A percentile compares a stretch with the other conserved stretches of the same genome.
phyloP scores from a whole-genome alignment of 2,888 invertebrate species.

The Leptinotarsa rubiginosa region DNA sequence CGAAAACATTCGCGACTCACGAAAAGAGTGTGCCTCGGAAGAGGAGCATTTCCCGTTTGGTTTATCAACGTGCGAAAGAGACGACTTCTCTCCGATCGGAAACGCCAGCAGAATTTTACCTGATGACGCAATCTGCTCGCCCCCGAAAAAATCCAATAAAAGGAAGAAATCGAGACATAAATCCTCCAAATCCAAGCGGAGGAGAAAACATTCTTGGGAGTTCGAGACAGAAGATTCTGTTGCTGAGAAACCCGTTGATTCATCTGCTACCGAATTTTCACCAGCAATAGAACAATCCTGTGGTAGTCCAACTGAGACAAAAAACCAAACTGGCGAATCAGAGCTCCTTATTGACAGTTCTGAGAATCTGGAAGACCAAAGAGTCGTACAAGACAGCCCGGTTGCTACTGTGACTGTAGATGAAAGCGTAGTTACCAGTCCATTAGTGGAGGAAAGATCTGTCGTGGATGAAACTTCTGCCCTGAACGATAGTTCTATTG shows the following conservation, averaged over 20 bases:
- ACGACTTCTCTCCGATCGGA: conserved; percentile 33
- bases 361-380: no score
- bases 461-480: no score
- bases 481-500: no score
- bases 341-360: not conserved
- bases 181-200: conserved; percentile 24
- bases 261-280: not conserved
- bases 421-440: no score
- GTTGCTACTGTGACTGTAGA: no score
- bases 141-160: conserved; percentile 40
- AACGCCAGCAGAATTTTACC: conserved; percentile 33
- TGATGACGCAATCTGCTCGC: conserved; percentile 36
- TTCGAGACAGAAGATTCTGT: not conserved
- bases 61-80: conserved; percentile 20
- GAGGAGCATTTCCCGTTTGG: conserved; percentile 13
- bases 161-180: conserved; percentile 34
- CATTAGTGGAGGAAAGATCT: no score
- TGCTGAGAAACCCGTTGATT: not conserved
- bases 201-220: conserved; percentile 12
- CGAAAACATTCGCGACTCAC: not conserved
- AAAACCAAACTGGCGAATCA: not conserved
- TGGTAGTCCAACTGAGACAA: not conserved
- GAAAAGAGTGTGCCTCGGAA: conserved; percentile 6
- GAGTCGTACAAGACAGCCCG: no score
- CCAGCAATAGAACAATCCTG: not conserved